Conservation (phyloP, 2,888 invertebrate genomes). For the Dendrolimus houi region DNA sequence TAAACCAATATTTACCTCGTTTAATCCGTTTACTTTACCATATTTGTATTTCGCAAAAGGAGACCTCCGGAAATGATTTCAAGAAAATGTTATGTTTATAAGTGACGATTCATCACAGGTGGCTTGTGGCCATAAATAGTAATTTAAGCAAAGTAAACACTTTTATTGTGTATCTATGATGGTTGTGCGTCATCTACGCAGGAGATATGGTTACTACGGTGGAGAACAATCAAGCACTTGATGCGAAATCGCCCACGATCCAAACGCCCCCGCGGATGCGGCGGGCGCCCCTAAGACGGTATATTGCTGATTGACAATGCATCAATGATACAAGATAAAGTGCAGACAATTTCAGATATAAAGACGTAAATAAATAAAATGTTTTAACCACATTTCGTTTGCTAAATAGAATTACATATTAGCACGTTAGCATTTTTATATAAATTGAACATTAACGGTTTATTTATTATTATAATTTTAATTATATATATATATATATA, state of each 20-base stretch:
- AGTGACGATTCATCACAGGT: constrained; percentile 20
- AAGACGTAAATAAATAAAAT: background rate
- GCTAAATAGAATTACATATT: no score
- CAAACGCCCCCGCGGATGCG: constrained; percentile 18
- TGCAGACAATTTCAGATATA: constrained; percentile 17
- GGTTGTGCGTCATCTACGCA: constrained; percentile 48
- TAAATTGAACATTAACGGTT: no score
- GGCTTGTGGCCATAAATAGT: constrained; percentile 50
- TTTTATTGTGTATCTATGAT: constrained; percentile 23
- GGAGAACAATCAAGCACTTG: constrained; percentile 38
- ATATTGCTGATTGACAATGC: constrained; percentile 26
- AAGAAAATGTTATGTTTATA: constrained; percentile 20
- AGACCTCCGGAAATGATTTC: constrained; percentile 16
- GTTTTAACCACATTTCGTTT: constrained; percentile 1
- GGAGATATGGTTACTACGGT: constrained; percentile 30
- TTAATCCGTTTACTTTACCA: constrained; percentile 13
- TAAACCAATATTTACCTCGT: constrained; percentile 7
- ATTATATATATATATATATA: no score
- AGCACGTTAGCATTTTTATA: no score
- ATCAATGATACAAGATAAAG: constrained; percentile 24
- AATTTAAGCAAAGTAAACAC: constrained; percentile 28
- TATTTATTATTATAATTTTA: no score
- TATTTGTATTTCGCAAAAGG: constrained; percentile 19
- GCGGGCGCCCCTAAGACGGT: constrained; percentile 14
- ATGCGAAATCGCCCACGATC: constrained; percentile 40